Base-by-base conservation (phyloP, 2,888 invertebrate species). In the Tetragonula carbonaria region DNA sequence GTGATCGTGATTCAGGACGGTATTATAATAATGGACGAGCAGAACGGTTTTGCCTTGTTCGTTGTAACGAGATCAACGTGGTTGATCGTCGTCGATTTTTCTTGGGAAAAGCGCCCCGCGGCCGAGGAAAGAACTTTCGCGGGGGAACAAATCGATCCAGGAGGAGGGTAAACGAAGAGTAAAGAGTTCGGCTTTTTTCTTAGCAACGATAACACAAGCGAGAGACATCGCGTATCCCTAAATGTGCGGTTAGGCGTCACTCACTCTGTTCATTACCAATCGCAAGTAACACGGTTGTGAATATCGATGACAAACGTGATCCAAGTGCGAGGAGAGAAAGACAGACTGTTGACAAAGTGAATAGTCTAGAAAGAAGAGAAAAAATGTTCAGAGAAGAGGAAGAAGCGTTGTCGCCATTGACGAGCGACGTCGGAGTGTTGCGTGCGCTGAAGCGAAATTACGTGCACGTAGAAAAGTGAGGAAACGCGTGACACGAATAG, bases 271-370 rank as follows among this genome's bases (percentile, higher is more conserved):
- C 88, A 89, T 91, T 92, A 91, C 91, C 89, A 92, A 91, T 91
- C 91, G 90, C 92, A 92, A 92, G 91, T 93, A 92, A 93, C 92
- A 92, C 90, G 93, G 93, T 93, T 93, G 93, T 93, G 93, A 93
- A 90, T 93, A 88, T 84, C 86, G 80, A 67, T 89, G 80, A 80
- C 38, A 68, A 82, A 75, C 33, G 38, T 38, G 57, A 59, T 62
- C 78, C 59, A 57, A 74, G 68, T 74, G 86, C 75, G 63, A 23
- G 13, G 53, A 28, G 14, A 45, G 84, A 74, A 75, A 4, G 51
- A 11, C 71, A 38, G 38, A 38, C 38, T 38, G 38, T 38, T 8
- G 38, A 38, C 38, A 38, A 38, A 8, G 38, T 38, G 38, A 38
- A 38, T 59, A 74, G 67, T 74, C 55, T 55, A 81, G 70, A 70